Conservation (phyloP, 2,888 invertebrate species). For the Aelia acuminata region DNA sequence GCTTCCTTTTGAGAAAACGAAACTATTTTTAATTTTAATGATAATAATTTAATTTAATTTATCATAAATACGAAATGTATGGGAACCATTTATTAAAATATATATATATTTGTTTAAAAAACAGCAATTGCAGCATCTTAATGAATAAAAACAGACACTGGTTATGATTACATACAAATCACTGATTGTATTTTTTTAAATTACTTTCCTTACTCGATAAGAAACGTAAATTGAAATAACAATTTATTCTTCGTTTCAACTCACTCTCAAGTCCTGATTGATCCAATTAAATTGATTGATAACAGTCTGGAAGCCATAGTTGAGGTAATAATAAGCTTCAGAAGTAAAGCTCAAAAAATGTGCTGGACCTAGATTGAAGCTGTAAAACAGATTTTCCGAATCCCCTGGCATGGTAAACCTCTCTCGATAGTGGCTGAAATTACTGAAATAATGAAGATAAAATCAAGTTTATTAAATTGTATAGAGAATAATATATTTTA, state of each 20-base stretch:
- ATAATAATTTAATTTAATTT: too few relatives aligned
- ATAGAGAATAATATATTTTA: not conserved
- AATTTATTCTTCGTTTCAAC: not conserved
- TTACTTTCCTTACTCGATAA: not conserved
- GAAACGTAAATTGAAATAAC: not conserved
- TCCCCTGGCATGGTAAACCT: constrained; percentile 93
- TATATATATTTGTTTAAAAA: too few relatives aligned
- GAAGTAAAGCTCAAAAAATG: constrained; percentile 94
- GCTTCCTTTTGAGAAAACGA: too few relatives aligned
- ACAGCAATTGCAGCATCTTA: too few relatives aligned
- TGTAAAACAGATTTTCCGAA: constrained; percentile 82
- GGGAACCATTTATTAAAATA: too few relatives aligned
- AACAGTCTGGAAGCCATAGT: constrained; percentile 86
- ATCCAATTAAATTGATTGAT: constrained; percentile 90
- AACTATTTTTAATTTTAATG: too few relatives aligned
- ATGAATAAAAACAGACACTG: too few relatives aligned
- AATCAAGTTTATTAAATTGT: not conserved
- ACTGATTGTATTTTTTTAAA: too few relatives aligned
- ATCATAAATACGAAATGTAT: too few relatives aligned
- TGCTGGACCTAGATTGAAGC: constrained; percentile 89
- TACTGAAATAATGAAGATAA: constrained; percentile 74
- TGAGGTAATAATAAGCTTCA: constrained; percentile 92
- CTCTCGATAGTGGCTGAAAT: constrained; percentile 94
- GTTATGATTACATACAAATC: too few relatives aligned
- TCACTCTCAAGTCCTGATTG: constrained; percentile 79